Evolutionary conservation across 2,113 vertebrate species (phyloP), one percentile per base, ranked within the genome.

Genomic region (Cochlearius cochlearius): DNA sequence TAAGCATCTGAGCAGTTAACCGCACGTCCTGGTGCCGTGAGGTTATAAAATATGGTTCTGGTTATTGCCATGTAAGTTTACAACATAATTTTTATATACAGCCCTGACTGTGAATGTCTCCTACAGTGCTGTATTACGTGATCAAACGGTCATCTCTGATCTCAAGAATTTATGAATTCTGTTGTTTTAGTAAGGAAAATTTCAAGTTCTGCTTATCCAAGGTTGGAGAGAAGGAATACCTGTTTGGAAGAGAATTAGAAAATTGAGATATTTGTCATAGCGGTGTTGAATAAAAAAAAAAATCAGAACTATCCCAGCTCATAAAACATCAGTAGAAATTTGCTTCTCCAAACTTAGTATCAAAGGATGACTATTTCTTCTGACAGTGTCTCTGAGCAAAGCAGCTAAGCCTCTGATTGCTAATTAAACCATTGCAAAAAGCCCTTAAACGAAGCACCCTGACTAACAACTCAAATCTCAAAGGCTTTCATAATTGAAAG

Each of bases 361-460:
- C 74, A 94, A 95, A 97, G 69, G 58, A 95, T 94, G 34, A 16
- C 62, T 92, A 38, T 72, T 91, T 92, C 58, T 92, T 94, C 76
- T 77, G 76, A 86, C 68, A 93, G 25, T 21, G 52, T 89, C 76
- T 95, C 64, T 91, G n/a, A 94, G 91, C 80, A 82, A 94, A 94
- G 80, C 80, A 91, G 80, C 90, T 88, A 81, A 95, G 80, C 69
- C 66, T 96, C 95, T 94, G 94, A 96, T 90, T 96, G 91, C 95
- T 96, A 96, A 95, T 95, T 97, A 97, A 95, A 95, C 80, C 80
- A 50, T 55, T 94, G 86, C 91, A 94, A 95, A 97, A 91, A 92
- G 69, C 84, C 53, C 69, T 92, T 94, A 94, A 96, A 94, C 2
- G 30, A 97, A 92, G 95, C 69, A 92, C 69, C 80, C 86, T 96